Evolutionary conservation across 2,888 invertebrate genomes (phyloP), one percentile per base, ranked within the genome.

Genomic region (Cataglyphis livida): DNA sequence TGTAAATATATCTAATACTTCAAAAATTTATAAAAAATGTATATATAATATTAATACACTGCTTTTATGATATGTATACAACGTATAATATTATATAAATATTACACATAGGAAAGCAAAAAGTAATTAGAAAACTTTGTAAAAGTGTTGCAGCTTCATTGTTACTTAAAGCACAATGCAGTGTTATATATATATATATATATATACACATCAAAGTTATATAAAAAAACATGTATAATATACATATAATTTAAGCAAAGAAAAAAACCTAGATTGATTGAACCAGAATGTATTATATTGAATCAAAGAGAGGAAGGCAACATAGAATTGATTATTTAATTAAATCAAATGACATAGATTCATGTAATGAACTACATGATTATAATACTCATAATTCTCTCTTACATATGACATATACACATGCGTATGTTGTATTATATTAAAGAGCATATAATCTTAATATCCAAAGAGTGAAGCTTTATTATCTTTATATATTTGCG

Each of bases 381-480:
- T 38, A 6, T 76, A 18, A 66, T 41, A 35, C 5, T 18, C 25
- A 54, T 66, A 54, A 18, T 75, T 76, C 21, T 25, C 10, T 25
- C 15, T 15, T 38, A 48, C 5, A 48, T 51, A 51, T 75, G 32
- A 64, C 51, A 25, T 25, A 25, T 25, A 25, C 25, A 25, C 25
- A 25, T 25, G 25, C 1, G 75, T 28, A 38, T 76, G 9, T 57
- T 76, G 3, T 65, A 38, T 12, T 62, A 5, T 41, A 28, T 35
- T 78, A 68, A 78, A 59, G 41, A 76, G 3, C 12, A 41, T 71
- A 41, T 71, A n/a, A 4, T n/a, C 65, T 64, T 44, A 51, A 5
- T 62, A 35, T 54, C 32, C 5, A 32, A 6, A 3, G 21, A 28
- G 12, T 6, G 1, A 5, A 41, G 25, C 25, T 25, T 25, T 25